These are phyloP conservation scores for Dolomedes plantarius DNA, from an alignment of 2,888 invertebrate genomes.

Conservation along the genomic window DNA sequence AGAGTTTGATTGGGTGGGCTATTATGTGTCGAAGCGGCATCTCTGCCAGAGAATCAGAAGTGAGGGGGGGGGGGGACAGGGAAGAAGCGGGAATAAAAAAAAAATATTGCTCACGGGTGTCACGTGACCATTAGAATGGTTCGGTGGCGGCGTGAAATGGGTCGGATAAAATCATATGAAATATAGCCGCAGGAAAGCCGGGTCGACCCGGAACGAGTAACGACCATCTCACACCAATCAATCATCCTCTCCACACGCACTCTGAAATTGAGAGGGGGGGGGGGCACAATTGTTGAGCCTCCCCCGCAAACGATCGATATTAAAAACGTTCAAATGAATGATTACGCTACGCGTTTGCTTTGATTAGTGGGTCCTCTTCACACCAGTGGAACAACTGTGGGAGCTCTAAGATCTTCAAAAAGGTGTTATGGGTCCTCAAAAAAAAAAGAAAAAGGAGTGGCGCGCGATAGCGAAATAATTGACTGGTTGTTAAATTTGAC, in stretches of 20 bases:
- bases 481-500: neutral
- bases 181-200: slow-evolving; percentile 62
- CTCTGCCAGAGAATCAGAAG: slow-evolving; percentile 4
- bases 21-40: slow-evolving; percentile 20
- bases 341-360: slow-evolving; percentile 38
- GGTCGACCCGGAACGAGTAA: slow-evolving; percentile 62
- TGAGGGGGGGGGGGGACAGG: no score
- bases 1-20: slow-evolving; percentile 54
- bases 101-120: slow-evolving; percentile 41
- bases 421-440: neutral
- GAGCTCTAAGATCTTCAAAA: neutral
- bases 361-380: slow-evolving; percentile 21
- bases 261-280: slow-evolving; percentile 18
- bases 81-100: no score
- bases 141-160: slow-evolving; percentile 62
- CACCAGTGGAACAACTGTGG: neutral
- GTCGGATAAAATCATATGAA: slow-evolving; percentile 70
- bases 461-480: neutral
- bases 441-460: no score
- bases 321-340: slow-evolving; percentile 60
- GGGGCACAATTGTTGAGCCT: slow-evolving; percentile 47
- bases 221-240: slow-evolving; percentile 54
- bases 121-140: slow-evolving; percentile 67
- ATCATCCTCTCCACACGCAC: slow-evolving; percentile 45
- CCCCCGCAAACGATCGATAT: slow-evolving; percentile 40